Evolutionary conservation across 2,797 vertebrate genomes (phyloP).

Genomic region (Gymnothorax reevesii): DNA sequence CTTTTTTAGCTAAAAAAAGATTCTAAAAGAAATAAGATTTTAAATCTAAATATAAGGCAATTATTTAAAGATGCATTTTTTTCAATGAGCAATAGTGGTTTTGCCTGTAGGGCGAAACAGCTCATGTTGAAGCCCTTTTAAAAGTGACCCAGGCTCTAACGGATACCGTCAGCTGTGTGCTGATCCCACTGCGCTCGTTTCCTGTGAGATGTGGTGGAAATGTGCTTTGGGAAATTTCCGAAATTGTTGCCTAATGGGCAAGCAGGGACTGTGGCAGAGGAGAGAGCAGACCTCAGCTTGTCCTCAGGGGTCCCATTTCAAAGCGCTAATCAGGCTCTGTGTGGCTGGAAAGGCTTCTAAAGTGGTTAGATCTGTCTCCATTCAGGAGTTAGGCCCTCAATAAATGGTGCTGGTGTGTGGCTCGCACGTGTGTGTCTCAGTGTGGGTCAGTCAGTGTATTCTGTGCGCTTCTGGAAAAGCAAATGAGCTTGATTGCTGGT

Average conservation of each 20-base stretch:
- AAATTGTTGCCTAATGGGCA: not conserved
- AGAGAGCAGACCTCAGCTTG: not conserved
- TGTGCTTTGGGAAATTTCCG: not conserved
- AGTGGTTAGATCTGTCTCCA: not conserved
- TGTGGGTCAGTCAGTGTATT: not conserved
- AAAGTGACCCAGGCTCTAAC: not conserved
- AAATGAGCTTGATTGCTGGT: not conserved
- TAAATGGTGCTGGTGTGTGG: not conserved
- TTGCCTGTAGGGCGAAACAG: not conserved
- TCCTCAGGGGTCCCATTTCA: not conserved
- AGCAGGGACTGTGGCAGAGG: not conserved
- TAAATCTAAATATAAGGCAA: too few species aligned
- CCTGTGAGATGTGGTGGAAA: not conserved
- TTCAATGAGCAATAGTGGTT: not conserved
- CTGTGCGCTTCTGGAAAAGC: not conserved
- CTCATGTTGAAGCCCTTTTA: not conserved
- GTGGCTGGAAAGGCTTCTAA: not conserved
- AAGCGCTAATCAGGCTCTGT: not conserved
- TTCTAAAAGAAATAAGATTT: too few species aligned
- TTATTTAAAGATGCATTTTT: too few species aligned
- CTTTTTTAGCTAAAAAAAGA: too few species aligned
- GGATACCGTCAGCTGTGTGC: not conserved
- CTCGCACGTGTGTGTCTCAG: not conserved
- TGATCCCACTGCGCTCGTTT: not conserved
- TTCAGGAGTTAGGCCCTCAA: not conserved